Base-by-base conservation (phyloP, 2,113 vertebrate species). In the Girardinichthys multiradiatus region DNA sequence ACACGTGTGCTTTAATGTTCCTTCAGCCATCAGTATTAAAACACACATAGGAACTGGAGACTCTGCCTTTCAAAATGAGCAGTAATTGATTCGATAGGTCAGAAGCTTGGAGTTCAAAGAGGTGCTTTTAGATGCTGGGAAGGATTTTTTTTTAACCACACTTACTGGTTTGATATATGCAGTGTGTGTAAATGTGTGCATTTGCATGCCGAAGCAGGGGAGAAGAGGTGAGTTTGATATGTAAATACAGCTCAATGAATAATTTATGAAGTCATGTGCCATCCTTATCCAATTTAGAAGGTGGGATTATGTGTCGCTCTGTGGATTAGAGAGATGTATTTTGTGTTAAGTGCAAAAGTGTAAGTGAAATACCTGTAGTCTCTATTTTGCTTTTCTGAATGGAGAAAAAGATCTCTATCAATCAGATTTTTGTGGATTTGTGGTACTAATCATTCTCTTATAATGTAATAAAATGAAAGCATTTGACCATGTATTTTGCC, bases 101-200 rank as follows among this genome's bases (percentile, higher is more conserved):
- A 86, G 84, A 77, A 80, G 71, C 67, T 57, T 67, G 70, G n/a
- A 85, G 78, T 81, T 90, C 82, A 85, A 74, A 87, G 68, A 80
- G 61, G 11, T 76, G 69, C 87, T 74, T 69, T 68, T 37, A 67
- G 67, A 77, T 74, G 72, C 54, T 48, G 69, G 69, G 72, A 63
- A 77, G 70, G 77, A 73, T 77, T n/a, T 17, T 62, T 62, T 57
- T 77, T 54, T 35, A 65, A 71, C 62, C 70, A 35, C 2, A 1
- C 59, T 64, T 27, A 28, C n/a, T 27, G 14, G 42, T 62, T 63
- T 27, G 29, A 57, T 64, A 51, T 30, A 30, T 45, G 51, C 74
- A 35, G 66, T 68, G 45, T 68, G 57, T 26, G 73, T 64, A 61
- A 30, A 28, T 60, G 19, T 78, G 74, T 64, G 63, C 19, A 66